Evolutionary conservation across 1,140 invertebrate species (phyloP).

Genomic region (Pseudomyrmex concolor): DNA sequence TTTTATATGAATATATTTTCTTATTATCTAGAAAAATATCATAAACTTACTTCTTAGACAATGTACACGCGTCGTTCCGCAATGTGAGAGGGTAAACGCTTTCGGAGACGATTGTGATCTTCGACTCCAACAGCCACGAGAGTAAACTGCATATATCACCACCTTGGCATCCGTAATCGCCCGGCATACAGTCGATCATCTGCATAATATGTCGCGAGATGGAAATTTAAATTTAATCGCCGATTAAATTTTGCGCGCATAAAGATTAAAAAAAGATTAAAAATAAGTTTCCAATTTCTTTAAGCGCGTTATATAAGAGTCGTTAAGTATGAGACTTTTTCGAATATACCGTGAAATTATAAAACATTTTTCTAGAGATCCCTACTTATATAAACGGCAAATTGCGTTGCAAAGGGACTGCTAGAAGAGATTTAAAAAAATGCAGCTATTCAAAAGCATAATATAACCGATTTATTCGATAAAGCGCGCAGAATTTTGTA

Average conservation of each 20-base stretch:
- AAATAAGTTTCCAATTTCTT: not conserved
- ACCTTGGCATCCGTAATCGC: slow-evolving; percentile 92
- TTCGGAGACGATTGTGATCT: slow-evolving; percentile 86
- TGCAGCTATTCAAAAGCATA: not conserved
- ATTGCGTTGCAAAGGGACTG: not conserved
- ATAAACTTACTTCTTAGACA: slow-evolving; percentile 75
- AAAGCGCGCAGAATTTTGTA: not conserved
- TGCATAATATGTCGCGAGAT: slow-evolving; percentile 76
- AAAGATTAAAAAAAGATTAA: slow-evolving; percentile 4
- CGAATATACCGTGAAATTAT: not conserved
- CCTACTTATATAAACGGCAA: not conserved
- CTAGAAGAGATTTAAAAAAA: not conserved
- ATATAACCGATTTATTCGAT: not conserved
- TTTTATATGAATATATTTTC: slow-evolving; percentile 8
- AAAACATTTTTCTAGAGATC: slow-evolving; percentile 5
- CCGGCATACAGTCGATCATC: slow-evolving; percentile 92
- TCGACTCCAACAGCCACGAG: slow-evolving; percentile 88
- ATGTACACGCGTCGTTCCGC: slow-evolving; percentile 86
- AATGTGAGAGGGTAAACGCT: slow-evolving; percentile 89
- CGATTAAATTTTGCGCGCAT: not conserved
- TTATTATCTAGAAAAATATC: slow-evolving; percentile 17
- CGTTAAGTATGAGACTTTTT: not conserved
- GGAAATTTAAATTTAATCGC: not conserved
- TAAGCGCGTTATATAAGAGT: not conserved
- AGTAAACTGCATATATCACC: slow-evolving; percentile 93